Base-by-base conservation (phyloP, 2,113 vertebrate genomes). In the Myiopsitta monachus region DNA sequence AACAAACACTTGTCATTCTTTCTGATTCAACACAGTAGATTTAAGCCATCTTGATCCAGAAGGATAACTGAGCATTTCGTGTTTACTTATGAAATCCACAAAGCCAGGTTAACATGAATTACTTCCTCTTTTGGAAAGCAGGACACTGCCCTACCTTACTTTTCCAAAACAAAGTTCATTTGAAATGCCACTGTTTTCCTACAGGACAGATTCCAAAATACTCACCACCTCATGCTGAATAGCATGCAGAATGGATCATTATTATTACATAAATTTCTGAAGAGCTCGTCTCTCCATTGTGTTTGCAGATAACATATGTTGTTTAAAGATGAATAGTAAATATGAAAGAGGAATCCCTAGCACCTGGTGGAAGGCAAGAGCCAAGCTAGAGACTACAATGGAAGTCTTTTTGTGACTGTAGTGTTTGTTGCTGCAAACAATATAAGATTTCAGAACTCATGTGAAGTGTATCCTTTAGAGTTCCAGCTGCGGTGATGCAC, bases 361-460 rank as follows among this genome's bases (percentile, higher is more conserved):
- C 0, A 4, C 80, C 73, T 88, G 43, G 72, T 78, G 68, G 72
- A 80, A 97, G 76, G 61, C 47, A 43, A 85, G 38, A 92, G 51
- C 72, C 68, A 86, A 88, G 43, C 46, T 44, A 70, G 30, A 73
- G 51, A 59, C 76, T 75, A 36, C 9, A 47, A 81, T 64, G 68
- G 54, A 93, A 87, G 55, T 61, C 76, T 81, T 88, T 96, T 86
- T 81, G 49, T 81, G 31, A 78, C 83, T 75, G 51, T 9, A 88
- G 47, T 64, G 38, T 73, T 88, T 86, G 92, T 84, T 96, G 80
- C 61, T 92, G 73, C 86, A 88, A 93, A 96, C 76, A 93, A 27
- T 67, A 3, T 31, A 90, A 83, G 75, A 94, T 93, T 93, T 88
- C 77, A 81, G 67, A 1, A 8, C 24, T 95, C 83, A 28, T 72